phyloP scores from a whole-genome alignment of 2,797 vertebrate species.

The Bufotes viridis region DNA sequence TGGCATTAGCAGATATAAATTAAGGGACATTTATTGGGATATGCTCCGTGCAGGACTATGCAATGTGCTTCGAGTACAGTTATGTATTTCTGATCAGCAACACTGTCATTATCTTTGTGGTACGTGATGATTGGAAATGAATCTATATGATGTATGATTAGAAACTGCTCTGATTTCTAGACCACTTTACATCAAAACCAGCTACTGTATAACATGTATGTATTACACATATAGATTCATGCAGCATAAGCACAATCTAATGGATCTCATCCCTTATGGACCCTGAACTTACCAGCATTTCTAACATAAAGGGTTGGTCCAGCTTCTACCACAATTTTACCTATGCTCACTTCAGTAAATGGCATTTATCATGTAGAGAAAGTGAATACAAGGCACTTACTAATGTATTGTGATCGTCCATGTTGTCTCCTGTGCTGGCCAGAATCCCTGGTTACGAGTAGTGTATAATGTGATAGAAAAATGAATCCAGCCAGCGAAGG shows the following conservation, averaged over 20 bases:
- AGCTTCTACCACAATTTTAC: too few species aligned
- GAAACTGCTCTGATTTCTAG: neutral
- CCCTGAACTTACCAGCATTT: too few species aligned
- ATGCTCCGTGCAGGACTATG: neutral
- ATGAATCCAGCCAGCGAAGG: too few species aligned
- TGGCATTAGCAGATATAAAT: neutral
- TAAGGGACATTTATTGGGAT: neutral
- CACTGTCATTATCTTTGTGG: neutral
- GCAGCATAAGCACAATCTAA: neutral
- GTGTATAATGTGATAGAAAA: too few species aligned
- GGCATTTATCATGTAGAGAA: too few species aligned
- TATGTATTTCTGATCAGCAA: neutral
- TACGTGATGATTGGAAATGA: neutral
- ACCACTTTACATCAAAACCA: neutral
- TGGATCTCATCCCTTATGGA: too few species aligned
- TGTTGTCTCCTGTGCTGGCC: too few species aligned
- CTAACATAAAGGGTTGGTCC: too few species aligned
- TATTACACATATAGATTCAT: neutral
- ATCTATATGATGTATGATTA: neutral
- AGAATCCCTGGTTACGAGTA: too few species aligned
- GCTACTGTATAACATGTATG: neutral
- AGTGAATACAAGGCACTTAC: too few species aligned
- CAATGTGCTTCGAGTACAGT: neutral
- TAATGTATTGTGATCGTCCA: too few species aligned
- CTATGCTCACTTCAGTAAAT: too few species aligned